Evolutionary conservation across 2,113 vertebrate species (phyloP).

Genomic region (Panthera uncia): DNA sequence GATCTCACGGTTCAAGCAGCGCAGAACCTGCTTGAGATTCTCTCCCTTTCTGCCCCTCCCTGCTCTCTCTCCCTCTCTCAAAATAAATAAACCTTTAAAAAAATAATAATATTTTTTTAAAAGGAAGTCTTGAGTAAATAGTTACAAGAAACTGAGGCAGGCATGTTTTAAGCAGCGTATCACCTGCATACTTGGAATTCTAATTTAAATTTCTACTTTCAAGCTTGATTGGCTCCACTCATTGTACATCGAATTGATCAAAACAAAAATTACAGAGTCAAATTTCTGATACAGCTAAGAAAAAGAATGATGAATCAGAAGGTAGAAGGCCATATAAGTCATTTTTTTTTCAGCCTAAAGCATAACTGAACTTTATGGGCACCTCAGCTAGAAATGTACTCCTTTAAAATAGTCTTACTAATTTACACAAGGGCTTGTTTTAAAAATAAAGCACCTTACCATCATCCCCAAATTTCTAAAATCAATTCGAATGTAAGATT

Average conservation of each 20-base stretch:
- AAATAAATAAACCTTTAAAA: not conserved
- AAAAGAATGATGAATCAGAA: slow-evolving; percentile 12
- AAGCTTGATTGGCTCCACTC: not conserved
- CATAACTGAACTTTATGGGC: not conserved
- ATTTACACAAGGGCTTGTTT: not conserved
- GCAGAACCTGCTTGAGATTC: not conserved
- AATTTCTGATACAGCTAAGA: slow-evolving; percentile 13
- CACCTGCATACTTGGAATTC: not conserved
- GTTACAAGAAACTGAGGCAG: not conserved
- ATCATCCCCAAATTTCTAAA: not conserved
- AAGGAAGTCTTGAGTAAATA: not conserved
- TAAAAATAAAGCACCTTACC: not conserved
- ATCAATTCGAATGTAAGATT: slow-evolving; percentile 3
- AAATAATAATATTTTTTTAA: too few relatives aligned
- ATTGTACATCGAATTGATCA: not conserved
- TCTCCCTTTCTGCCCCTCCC: not conserved
- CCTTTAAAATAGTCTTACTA: not conserved
- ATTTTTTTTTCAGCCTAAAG: not conserved
- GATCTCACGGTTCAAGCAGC: not conserved
- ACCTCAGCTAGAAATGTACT: not conserved
- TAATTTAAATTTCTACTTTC: slow-evolving; percentile 12
- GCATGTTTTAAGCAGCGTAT: not conserved
- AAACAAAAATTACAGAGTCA: slow-evolving; percentile 53
- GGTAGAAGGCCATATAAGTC: not conserved
- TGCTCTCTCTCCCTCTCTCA: not conserved